Conservation (phyloP, 1,140 invertebrate species). For the Melanaphis sacchari region DNA sequence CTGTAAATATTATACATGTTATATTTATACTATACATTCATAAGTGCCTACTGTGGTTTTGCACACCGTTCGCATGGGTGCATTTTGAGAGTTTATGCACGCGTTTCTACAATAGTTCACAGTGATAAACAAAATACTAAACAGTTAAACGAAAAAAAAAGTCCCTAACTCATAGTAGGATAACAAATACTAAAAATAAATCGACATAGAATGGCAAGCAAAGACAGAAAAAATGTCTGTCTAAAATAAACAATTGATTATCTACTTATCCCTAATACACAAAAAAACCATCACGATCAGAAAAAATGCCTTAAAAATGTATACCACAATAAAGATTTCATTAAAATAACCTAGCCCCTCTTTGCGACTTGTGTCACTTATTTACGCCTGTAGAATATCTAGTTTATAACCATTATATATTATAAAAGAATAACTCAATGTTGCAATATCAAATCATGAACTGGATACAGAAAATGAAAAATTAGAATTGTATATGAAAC, state of each 20-base stretch:
- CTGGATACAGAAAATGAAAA: too few species aligned
- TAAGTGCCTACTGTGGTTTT: neutral
- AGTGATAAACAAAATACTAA: neutral
- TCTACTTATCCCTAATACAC: too few species aligned
- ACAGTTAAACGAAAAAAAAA: neutral
- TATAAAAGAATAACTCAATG: too few species aligned
- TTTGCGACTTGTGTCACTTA: too few species aligned
- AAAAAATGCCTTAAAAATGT: too few species aligned
- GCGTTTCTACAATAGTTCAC: neutral
- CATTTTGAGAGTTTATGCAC: neutral
- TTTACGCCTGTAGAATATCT: too few species aligned
- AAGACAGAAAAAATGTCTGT: neutral
- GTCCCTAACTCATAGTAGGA: neutral
- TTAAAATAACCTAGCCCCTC: too few species aligned
- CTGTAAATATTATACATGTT: neutral
- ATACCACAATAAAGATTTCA: too few species aligned
- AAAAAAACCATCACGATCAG: too few species aligned
- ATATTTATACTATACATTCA: neutral
- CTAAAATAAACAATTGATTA: neutral
- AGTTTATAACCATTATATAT: too few species aligned
- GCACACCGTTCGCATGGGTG: neutral
- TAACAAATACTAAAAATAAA: neutral
- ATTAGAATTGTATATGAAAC: too few species aligned
- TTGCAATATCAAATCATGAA: too few species aligned
- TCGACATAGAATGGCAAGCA: neutral